Conservation (phyloP, 92 coral and sea anemone species). For the Phenganax marumi region DNA sequence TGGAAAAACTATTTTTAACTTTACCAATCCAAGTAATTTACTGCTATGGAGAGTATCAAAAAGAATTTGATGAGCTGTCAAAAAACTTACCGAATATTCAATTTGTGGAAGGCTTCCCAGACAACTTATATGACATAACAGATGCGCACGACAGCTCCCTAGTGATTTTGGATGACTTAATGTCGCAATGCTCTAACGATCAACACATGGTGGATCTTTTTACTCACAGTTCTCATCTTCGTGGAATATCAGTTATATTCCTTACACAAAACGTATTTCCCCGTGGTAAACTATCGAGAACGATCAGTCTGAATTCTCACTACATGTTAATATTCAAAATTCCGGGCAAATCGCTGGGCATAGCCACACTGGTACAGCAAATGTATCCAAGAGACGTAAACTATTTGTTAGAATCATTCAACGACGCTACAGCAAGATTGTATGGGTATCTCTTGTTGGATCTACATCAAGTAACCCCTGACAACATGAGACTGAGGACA, state of each 20-base stretch:
- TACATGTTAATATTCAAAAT: slow-evolving; percentile 44
- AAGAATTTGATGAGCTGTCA: too few relatives aligned
- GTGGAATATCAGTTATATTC: slow-evolving; percentile 33
- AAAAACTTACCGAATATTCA: too few relatives aligned
- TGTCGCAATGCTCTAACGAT: not conserved
- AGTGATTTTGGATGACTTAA: too few relatives aligned
- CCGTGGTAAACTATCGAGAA: slow-evolving; percentile 51
- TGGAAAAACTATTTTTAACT: too few relatives aligned
- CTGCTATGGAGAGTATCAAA: too few relatives aligned
- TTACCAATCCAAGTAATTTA: too few relatives aligned
- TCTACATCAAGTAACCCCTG: slow-evolving; percentile 27
- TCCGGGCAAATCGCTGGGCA: slow-evolving; percentile 41
- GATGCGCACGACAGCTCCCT: too few relatives aligned
- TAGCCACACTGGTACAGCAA: slow-evolving; percentile 41
- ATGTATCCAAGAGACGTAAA: slow-evolving; percentile 24
- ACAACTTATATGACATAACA: too few relatives aligned
- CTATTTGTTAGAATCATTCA: slow-evolving; percentile 34
- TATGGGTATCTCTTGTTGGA: slow-evolving; percentile 33
- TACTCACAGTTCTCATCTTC: slow-evolving; percentile 6
- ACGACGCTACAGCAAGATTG: slow-evolving; percentile 32
- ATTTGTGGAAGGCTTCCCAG: too few relatives aligned
- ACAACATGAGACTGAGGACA: slow-evolving; percentile 2
- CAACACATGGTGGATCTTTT: too few relatives aligned
- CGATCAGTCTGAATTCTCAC: slow-evolving; percentile 47
- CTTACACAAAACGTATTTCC: slow-evolving; percentile 46